These are phyloP conservation scores for Epinephelus cyanopodus DNA, from an alignment of 2,113 vertebrate species.

Conservation along the genomic window DNA sequence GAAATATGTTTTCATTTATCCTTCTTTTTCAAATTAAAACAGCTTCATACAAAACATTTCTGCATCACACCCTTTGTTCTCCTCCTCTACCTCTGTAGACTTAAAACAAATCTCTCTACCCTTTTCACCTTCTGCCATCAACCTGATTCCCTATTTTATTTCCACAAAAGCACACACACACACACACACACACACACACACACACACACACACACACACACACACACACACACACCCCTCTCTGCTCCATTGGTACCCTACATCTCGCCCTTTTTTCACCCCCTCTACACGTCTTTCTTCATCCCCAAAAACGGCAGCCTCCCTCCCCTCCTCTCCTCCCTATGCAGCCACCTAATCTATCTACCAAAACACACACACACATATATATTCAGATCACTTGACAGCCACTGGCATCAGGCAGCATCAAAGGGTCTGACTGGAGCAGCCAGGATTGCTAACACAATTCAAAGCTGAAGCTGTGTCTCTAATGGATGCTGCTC, in stretches of 20 bases:
- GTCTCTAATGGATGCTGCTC: conserved; percentile 59
- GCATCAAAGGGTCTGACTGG: conserved; percentile 61
- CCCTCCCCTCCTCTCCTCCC: conserved; percentile 25
- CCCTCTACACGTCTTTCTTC: conserved; percentile 14
- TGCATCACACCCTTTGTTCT: conserved; percentile 27
- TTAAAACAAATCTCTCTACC: not conserved
- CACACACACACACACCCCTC: conserved; percentile 31
- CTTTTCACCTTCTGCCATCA: conserved; percentile 4
- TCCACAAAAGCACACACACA: conserved; percentile 26
- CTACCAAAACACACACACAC: conserved; percentile 29
- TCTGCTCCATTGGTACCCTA: not conserved
- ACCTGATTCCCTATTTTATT: not conserved
- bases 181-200: conserved; percentile 50
- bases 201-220: conserved; percentile 50
- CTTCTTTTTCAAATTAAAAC: not conserved
- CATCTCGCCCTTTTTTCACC: conserved; percentile 13
- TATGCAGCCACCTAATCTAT: conserved; percentile 46
- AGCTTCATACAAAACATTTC: not conserved
- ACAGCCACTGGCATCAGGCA: conserved; percentile 47
- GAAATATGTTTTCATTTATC: not conserved
- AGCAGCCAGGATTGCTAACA: conserved; percentile 52
- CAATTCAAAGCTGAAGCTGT: conserved; percentile 43
- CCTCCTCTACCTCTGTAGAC: not conserved
- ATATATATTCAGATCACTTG: conserved; percentile 16
- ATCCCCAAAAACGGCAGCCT: conserved; percentile 18